These are phyloP conservation scores for Bombus confusus DNA, from an alignment of 1,140 invertebrate species.

Conservation along the genomic window DNA sequence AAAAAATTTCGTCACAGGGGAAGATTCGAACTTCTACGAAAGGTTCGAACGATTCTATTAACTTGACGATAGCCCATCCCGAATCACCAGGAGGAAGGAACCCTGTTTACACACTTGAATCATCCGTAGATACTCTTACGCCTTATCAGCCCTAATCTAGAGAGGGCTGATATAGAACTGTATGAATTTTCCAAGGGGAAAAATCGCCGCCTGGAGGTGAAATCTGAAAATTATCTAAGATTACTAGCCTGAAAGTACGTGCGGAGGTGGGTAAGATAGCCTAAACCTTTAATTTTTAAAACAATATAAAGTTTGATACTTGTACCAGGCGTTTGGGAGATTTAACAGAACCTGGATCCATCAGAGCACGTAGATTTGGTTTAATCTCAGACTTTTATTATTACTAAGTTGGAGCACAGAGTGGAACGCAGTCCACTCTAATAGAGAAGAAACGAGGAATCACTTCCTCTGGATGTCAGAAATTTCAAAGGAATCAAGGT, in stretches of 20 bases:
- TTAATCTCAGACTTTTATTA: neutral
- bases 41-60: too few species aligned
- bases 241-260: neutral
- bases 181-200: neutral
- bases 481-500: neutral
- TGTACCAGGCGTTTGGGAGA: neutral
- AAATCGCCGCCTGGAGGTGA: neutral
- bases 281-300: neutral
- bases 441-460: neutral
- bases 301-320: neutral
- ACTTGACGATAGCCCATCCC: too few species aligned
- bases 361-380: neutral
- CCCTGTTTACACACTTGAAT: too few species aligned
- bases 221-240: neutral
- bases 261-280: neutral
- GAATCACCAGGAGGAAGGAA: too few species aligned
- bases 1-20: too few species aligned
- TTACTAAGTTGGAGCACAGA: too few species aligned
- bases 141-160: neutral
- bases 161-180: neutral
- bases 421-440: rapidly evolving
- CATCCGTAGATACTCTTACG: neutral
- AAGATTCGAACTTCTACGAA: too few species aligned
- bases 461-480: neutral
- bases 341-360: neutral